These are phyloP conservation scores for Orchesella cincta DNA, from an alignment of 1,140 invertebrate genomes.

Conservation along the genomic window DNA sequence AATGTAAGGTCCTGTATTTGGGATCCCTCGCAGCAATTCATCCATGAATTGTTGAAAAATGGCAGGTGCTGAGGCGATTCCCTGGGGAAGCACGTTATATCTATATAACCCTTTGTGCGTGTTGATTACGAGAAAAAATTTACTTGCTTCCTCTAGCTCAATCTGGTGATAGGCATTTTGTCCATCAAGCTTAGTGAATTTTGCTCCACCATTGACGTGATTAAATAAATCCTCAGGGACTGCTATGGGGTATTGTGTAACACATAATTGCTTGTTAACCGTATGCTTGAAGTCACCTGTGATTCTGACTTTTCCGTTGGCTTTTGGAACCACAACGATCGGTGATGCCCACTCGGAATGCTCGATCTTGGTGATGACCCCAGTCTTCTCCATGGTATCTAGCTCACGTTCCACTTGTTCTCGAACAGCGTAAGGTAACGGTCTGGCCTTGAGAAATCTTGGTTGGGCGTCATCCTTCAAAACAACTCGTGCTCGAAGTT, in stretches of 20 bases:
- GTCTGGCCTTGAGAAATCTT: slow-evolving; percentile 41
- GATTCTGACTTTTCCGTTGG: slow-evolving; percentile 54
- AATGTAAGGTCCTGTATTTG: slow-evolving; percentile 48
- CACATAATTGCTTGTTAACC: slow-evolving; percentile 51
- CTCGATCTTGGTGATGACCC: slow-evolving; percentile 51
- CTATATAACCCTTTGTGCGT: slow-evolving; percentile 52
- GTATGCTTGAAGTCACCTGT: slow-evolving; percentile 54
- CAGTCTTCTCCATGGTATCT: slow-evolving; percentile 45
- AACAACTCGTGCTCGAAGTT: slow-evolving; percentile 27
- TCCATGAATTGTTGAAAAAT: slow-evolving; percentile 58
- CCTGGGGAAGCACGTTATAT: slow-evolving; percentile 39
- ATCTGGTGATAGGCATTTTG: slow-evolving; percentile 50
- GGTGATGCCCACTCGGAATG: slow-evolving; percentile 55
- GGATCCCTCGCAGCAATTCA: slow-evolving; percentile 51
- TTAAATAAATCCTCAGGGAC: slow-evolving; percentile 49
- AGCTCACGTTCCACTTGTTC: slow-evolving; percentile 52
- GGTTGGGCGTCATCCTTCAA: slow-evolving; percentile 34
- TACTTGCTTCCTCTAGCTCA: slow-evolving; percentile 50
- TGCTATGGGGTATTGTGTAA: slow-evolving; percentile 52
- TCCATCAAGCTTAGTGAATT: slow-evolving; percentile 52
- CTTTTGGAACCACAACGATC: slow-evolving; percentile 54
- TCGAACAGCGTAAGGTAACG: slow-evolving; percentile 51
- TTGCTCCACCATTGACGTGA: slow-evolving; percentile 42
- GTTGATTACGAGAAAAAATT: slow-evolving; percentile 49
- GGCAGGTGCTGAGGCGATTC: slow-evolving; percentile 44